A percentile compares a stretch with the other conserved stretches of the same genome.
These are phyloP conservation scores for Chloropsis cyanopogon DNA, from an alignment of 2,113 vertebrate genomes.

Conservation along the genomic window DNA sequence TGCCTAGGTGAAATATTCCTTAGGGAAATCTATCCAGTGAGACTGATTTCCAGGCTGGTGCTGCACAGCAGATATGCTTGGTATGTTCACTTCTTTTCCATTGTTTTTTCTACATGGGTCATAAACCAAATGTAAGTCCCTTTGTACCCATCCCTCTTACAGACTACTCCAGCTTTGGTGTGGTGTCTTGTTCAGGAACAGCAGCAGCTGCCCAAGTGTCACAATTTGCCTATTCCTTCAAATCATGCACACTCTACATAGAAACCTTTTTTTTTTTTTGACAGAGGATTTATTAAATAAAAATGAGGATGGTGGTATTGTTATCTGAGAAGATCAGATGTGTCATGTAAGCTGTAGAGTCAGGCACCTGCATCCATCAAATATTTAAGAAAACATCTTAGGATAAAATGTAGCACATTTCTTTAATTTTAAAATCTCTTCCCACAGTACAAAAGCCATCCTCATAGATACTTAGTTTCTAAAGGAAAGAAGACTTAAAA, in stretches of 20 bases:
- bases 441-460: neutral
- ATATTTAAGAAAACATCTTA: conserved; percentile 39
- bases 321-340: neutral
- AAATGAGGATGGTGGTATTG: neutral
- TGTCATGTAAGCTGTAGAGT: neutral
- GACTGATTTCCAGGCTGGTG: neutral
- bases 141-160: neutral
- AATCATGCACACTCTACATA: neutral
- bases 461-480: neutral
- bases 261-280: neutral
- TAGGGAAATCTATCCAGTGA: neutral
- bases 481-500: neutral
- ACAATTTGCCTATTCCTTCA: neutral
- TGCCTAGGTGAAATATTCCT: neutral
- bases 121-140: neutral
- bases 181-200: neutral
- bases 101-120: neutral
- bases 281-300: conserved; percentile 11
- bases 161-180: neutral
- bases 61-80: neutral
- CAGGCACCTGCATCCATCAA: neutral
- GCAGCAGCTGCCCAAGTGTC: neutral
- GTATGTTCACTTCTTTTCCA: neutral
- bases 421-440: conserved; percentile 26
- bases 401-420: neutral